Evolutionary conservation across 1,140 invertebrate genomes (phyloP), one percentile per base, ranked within the genome.

Genomic region (Odontomachus brunneus): DNA sequence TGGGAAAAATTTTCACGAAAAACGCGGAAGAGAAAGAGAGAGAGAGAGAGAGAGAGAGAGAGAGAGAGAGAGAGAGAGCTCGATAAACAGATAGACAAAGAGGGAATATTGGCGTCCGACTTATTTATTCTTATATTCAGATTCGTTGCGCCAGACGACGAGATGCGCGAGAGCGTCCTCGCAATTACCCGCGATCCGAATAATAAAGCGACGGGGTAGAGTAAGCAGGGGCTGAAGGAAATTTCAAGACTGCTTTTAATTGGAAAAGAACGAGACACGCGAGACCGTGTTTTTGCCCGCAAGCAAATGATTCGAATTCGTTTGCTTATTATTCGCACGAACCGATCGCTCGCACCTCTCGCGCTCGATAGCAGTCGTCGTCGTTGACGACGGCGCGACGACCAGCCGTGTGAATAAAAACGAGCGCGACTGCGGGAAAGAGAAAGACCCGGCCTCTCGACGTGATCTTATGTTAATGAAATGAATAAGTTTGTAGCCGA

Each of bases 391-490:
- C 29, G 51, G n/a, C 3, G n/a, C 51, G n/a, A 4, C 51, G 51
- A 57, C 51, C 15, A 69, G 19, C 51, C 14, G 67, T 5, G 12
- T 55, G 57, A 75, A 62, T 75, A 33, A 75, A 63, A 62, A 62
- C 29, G 38, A 49, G n/a, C 3, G 14, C 19, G 17, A 53, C 3
- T 1, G 1, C 49, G 38, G 26, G 5, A 15, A 5, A n/a, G 14
- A 67, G 74, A 14, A 38, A 55, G n/a, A 29, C 17, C 44, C 15
- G 11, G 22, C 15, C 48, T 78, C 51, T 55, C 66, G 67, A 71
- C 44, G 48, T 38, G 51, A 80, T 53, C n/a, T 63, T 63, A 63
- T 49, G 59, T 63, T 62, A 75, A 75, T 75, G 26, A 15, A 72
- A 59, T 44, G 33, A 75, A 75, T 75, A 75, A 75, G 59, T 75